These are phyloP conservation scores for Gymnodraco acuticeps DNA, from an alignment of 2,797 vertebrate genomes.

Conservation along the genomic window DNA sequence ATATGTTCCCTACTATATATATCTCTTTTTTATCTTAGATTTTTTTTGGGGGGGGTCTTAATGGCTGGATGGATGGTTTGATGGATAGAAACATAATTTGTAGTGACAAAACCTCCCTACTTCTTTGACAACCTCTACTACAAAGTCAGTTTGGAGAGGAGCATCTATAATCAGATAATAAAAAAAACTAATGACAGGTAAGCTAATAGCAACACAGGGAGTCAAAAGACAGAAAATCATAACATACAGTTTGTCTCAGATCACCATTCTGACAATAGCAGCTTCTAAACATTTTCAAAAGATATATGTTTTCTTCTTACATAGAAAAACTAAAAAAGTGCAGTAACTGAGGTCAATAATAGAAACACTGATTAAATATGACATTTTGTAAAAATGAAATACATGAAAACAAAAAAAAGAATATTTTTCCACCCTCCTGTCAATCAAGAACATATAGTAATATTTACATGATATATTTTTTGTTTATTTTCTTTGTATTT, in stretches of 20 bases:
- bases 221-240: constrained; percentile 70
- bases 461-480: constrained; percentile 65
- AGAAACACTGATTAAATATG: constrained; percentile 89
- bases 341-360: constrained; percentile 92
- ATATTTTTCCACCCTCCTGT: constrained; percentile 51
- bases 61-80: not conserved
- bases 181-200: constrained; percentile 67
- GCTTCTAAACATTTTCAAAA: constrained; percentile 84
- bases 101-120: constrained; percentile 49
- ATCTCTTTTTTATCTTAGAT: not conserved
- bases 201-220: constrained; percentile 75
- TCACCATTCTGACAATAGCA: constrained; percentile 89
- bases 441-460: constrained; percentile 56
- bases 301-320: constrained; percentile 78
- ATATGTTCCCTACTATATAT: constrained; percentile 30
- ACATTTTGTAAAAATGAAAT: constrained; percentile 80
- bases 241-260: constrained; percentile 74
- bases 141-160: constrained; percentile 53
- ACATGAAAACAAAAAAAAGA: constrained; percentile 65
- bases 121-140: constrained; percentile 52
- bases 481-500: constrained; percentile 44
- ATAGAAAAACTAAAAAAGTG: constrained; percentile 88
- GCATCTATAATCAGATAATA: constrained; percentile 54
- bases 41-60: constrained; percentile 12
- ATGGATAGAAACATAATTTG: constrained; percentile 42